phyloP scores from a whole-genome alignment of 2,113 vertebrate species.

The Chascanopsetta lugubris region DNA sequence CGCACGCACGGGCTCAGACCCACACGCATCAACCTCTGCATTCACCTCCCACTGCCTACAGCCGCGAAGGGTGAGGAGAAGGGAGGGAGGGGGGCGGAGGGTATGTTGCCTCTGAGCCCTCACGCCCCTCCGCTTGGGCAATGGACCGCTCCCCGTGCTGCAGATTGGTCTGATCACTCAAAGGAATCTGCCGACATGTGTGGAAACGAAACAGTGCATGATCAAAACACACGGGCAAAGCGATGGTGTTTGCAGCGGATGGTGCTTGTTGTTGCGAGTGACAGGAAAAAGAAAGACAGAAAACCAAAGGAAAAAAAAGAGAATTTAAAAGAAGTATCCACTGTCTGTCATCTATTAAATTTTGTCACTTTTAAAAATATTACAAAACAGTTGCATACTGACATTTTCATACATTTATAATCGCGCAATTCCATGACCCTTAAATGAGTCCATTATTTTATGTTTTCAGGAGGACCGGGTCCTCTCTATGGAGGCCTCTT shows the following conservation, averaged over 20 bases:
- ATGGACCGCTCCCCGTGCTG: slow-evolving; percentile 70
- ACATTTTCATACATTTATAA: too few relatives aligned
- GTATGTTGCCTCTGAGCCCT: slow-evolving; percentile 30
- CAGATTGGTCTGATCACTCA: slow-evolving; percentile 75
- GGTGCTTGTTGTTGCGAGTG: slow-evolving; percentile 46
- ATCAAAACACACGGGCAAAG: slow-evolving; percentile 61
- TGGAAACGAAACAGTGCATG: slow-evolving; percentile 32
- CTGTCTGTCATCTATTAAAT: slow-evolving; percentile 35
- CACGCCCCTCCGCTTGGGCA: slow-evolving; percentile 41
- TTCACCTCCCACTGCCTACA: slow-evolving; percentile 44
- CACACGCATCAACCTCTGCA: slow-evolving; percentile 40
- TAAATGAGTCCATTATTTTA: too few relatives aligned
- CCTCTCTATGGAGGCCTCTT: too few relatives aligned
- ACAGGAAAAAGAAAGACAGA: slow-evolving; percentile 12
- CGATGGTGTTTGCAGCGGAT: slow-evolving; percentile 44
- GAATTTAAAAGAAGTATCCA: slow-evolving; percentile 10
- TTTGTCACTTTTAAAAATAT: too few relatives aligned
- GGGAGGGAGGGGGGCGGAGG: slow-evolving; percentile 11
- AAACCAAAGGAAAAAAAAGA: neutral
- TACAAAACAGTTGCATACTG: too few relatives aligned
- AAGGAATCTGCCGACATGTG: slow-evolving; percentile 71
- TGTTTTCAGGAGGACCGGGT: too few relatives aligned
- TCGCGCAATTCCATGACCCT: too few relatives aligned
- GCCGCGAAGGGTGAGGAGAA: slow-evolving; percentile 24
- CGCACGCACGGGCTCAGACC: slow-evolving; percentile 7